A percentile compares a stretch with the other conserved stretches of the same genome.
phyloP scores from a whole-genome alignment of 2,113 vertebrate species.

The Ariopsis seemanni region DNA sequence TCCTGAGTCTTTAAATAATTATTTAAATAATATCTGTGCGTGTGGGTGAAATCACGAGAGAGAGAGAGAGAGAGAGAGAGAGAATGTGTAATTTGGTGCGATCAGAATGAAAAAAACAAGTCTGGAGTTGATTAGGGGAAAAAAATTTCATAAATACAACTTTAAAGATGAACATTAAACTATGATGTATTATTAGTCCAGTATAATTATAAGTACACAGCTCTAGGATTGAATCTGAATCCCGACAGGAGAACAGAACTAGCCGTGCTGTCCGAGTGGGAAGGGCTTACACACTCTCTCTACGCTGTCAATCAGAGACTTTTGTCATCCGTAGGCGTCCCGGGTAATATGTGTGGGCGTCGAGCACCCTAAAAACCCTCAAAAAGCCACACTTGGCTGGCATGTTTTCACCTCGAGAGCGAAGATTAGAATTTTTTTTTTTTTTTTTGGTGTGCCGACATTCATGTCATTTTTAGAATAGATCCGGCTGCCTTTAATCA shows the following conservation, averaged over 20 bases:
- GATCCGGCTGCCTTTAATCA: background rate
- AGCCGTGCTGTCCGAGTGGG: background rate
- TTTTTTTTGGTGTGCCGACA: too few relatives aligned
- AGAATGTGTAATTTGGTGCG: background rate
- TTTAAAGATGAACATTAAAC: background rate
- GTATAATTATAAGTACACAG: background rate
- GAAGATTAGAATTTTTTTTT: background rate
- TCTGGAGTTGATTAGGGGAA: background rate
- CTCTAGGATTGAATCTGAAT: background rate
- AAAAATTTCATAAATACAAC: constrained; percentile 15
- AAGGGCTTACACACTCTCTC: background rate
- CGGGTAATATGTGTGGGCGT: background rate
- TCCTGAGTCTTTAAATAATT: background rate
- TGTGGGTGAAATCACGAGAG: constrained; percentile 15
- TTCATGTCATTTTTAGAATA: background rate
- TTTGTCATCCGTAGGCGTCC: background rate
- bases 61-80: constrained; percentile 35
- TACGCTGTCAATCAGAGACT: background rate
- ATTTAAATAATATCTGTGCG: background rate
- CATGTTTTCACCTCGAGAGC: background rate
- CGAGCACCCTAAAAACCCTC: background rate
- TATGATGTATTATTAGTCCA: background rate
- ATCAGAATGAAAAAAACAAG: background rate
- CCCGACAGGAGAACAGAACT: background rate
- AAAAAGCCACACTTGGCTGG: background rate